These are phyloP conservation scores for Lanistes nyassanus DNA, from an alignment of 1,140 invertebrate species.

Conservation along the genomic window DNA sequence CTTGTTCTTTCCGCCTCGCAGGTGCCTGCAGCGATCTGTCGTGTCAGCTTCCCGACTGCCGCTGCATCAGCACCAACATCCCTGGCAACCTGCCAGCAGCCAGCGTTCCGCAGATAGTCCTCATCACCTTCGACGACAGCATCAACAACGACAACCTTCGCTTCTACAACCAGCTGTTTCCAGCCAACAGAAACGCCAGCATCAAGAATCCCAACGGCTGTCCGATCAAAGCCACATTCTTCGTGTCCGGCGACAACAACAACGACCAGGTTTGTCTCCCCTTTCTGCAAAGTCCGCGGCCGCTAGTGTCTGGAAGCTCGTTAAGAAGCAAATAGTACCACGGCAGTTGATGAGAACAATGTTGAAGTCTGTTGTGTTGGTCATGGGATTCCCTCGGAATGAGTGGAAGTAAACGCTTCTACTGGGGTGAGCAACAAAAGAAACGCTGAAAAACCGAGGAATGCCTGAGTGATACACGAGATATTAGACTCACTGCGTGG, in stretches of 20 bases:
- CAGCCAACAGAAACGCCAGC: conserved; percentile 47
- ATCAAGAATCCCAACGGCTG: conserved; percentile 84
- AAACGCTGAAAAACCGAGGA: too few species aligned
- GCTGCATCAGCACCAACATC: conserved; percentile 70
- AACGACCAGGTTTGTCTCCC: conserved; percentile 73
- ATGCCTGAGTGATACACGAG: too few species aligned
- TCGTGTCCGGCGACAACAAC: conserved; percentile 89
- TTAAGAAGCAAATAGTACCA: too few species aligned
- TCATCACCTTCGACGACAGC: conserved; percentile 95
- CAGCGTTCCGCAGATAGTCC: conserved; percentile 88
- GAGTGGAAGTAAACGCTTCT: too few species aligned
- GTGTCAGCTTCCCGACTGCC: conserved; percentile 41
- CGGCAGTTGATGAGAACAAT: too few species aligned
- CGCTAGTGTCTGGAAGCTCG: too few species aligned
- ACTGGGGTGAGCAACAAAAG: too few species aligned
- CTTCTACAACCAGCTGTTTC: conserved; percentile 35
- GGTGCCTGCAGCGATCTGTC: not conserved
- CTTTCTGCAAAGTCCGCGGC: too few species aligned
- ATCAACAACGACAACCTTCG: conserved; percentile 97
- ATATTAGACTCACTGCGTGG: too few species aligned
- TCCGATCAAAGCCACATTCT: conserved; percentile 93
- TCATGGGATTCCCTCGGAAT: too few species aligned
- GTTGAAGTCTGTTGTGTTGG: too few species aligned
- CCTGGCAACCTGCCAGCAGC: conserved; percentile 73
- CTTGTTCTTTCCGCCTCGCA: not conserved